Evolutionary conservation across 2,888 invertebrate genomes (phyloP).

Genomic region (Caenorhabditis parvicauda): DNA sequence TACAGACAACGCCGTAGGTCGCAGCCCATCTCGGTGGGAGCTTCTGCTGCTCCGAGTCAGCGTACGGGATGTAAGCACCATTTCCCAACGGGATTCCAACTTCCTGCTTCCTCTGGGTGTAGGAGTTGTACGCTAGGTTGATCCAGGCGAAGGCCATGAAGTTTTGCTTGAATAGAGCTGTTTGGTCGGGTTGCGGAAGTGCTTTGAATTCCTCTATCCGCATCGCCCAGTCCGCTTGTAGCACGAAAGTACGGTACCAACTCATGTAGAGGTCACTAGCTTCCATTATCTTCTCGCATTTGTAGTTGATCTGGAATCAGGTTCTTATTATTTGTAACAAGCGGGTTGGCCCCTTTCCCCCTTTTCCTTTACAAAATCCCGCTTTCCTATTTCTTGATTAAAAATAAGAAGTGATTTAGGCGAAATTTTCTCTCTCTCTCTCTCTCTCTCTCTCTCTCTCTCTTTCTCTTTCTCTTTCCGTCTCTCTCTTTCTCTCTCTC

Average conservation of each 20-base stretch:
- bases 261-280: conserved; percentile 39
- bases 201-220: conserved; percentile 45
- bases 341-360: neutral
- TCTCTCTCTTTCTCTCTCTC: no score
- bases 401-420: neutral
- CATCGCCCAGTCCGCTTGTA: conserved; percentile 51
- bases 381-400: neutral
- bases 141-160: conserved; percentile 54
- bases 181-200: conserved; percentile 42
- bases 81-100: conserved; percentile 44
- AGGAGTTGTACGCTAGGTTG: conserved; percentile 43
- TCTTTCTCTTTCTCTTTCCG: neutral
- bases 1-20: conserved; percentile 44
- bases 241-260: conserved; percentile 50
- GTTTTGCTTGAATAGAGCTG: conserved; percentile 48
- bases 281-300: conserved; percentile 43
- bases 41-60: conserved; percentile 32
- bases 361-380: neutral
- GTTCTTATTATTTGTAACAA: neutral
- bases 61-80: conserved; percentile 45
- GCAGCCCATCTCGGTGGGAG: conserved; percentile 39
- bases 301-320: conserved; percentile 36
- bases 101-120: conserved; percentile 17
- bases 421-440: no score
- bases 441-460: no score